These are phyloP conservation scores for Gastrophysa polygoni DNA, from an alignment of 2,888 invertebrate species.

Conservation along the genomic window DNA sequence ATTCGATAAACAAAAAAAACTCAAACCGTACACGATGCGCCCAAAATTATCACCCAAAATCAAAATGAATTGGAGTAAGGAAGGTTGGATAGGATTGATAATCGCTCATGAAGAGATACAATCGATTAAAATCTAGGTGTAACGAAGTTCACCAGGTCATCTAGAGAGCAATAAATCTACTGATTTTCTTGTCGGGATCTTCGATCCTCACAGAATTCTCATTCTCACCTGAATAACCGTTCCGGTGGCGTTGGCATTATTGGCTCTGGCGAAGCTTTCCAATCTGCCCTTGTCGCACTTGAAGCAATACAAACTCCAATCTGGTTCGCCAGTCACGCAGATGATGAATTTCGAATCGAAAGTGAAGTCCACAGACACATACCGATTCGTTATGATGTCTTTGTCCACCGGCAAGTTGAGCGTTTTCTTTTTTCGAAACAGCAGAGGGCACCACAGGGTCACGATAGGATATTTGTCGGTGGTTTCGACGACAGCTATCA, in stretches of 20 bases:
- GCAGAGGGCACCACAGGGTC: slow-evolving; percentile 73
- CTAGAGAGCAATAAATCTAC: no score
- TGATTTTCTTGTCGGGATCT: no score
- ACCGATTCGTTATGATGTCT: slow-evolving; percentile 62
- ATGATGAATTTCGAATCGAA: slow-evolving; percentile 82
- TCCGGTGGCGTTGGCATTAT: slow-evolving; percentile 71
- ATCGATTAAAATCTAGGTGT: no score
- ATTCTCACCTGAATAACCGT: slow-evolving; percentile 65
- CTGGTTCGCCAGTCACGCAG: slow-evolving; percentile 81
- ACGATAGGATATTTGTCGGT: slow-evolving; percentile 61
- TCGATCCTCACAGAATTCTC: no score
- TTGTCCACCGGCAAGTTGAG: slow-evolving; percentile 58
- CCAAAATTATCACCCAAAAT: no score
- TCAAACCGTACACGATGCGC: no score
- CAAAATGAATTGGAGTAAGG: no score
- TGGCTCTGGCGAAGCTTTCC: slow-evolving; percentile 75
- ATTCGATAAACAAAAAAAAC: no score
- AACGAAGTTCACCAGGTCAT: no score
- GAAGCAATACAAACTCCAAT: slow-evolving; percentile 81
- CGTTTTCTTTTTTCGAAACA: slow-evolving; percentile 74
- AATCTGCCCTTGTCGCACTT: slow-evolving; percentile 83
- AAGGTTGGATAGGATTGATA: no score
- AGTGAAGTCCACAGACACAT: slow-evolving; percentile 77
- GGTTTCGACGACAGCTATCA: slow-evolving; percentile 68
- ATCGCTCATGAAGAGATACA: no score